A percentile compares a stretch with the other conserved stretches of the same genome.
phyloP scores from a whole-genome alignment of 2,113 vertebrate genomes.

The Paracanthobrama guichenoti region DNA sequence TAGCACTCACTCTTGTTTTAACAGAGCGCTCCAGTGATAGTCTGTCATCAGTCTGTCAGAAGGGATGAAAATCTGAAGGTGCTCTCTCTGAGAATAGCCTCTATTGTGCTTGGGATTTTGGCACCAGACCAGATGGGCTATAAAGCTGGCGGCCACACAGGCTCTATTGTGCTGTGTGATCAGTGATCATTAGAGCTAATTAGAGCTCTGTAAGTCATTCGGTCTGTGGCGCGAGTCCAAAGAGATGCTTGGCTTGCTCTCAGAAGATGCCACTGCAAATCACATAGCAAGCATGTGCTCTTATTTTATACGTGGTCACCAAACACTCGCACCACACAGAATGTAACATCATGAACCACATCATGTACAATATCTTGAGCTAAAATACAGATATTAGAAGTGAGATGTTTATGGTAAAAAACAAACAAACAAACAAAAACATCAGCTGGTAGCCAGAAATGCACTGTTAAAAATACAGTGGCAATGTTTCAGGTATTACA shows the following conservation, averaged over 20 bases:
- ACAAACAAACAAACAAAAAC: too few species aligned
- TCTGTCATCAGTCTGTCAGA: constrained; percentile 62
- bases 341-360: neutral
- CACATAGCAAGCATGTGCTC: neutral
- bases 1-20: constrained; percentile 58
- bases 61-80: constrained; percentile 61
- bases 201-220: constrained; percentile 64
- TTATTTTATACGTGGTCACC: neutral
- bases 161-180: constrained; percentile 66
- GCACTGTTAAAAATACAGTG: too few species aligned
- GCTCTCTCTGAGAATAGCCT: constrained; percentile 69
- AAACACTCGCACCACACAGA: neutral
- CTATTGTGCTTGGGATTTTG: constrained; percentile 68
- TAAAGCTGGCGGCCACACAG: constrained; percentile 64
- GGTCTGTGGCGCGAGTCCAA: constrained; percentile 12
- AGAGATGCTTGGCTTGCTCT: constrained; percentile 26
- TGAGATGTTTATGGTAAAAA: neutral
- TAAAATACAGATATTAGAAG: neutral
- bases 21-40: constrained; percentile 62
- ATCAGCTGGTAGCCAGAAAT: too few species aligned
- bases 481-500: too few species aligned
- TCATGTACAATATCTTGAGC: neutral
- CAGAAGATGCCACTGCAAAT: neutral
- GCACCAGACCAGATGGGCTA: constrained; percentile 60
- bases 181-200: constrained; percentile 64